Evolutionary conservation across 2,797 vertebrate species (phyloP), one percentile per base, ranked within the genome.

Genomic region (Coreius guichenoti): DNA sequence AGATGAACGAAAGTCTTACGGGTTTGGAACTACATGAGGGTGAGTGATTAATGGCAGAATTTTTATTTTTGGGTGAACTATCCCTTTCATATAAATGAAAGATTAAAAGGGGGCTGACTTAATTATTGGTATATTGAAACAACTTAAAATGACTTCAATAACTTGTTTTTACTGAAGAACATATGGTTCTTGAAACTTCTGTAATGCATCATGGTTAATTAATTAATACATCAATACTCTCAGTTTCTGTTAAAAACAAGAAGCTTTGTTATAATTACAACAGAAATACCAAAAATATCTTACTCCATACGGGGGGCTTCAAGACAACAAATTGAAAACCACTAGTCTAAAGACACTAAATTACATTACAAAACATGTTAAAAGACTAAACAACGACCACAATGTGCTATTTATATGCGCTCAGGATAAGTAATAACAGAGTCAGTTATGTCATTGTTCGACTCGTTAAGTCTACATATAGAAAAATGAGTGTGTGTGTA

Each of bases 211-310:
- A 16, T 26, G 39, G 39, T 47, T 26, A 26, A 70, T 23, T 69
- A 0, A 17, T 72, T 26, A 43, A 47, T 17, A 26, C 47, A 29
- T 29, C 14, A 73, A 26, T 47, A 39, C 1, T 43, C 21, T 39
- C 19, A 69, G 19, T 43, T 13, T 69, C 58, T 39, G 36, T 69
- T 43, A 39, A 75, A 75, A 75, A 51, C 19, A 75, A 75, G 47
- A 47, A 74, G 4, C 26, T 51, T 75, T 74, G 45, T 31, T n/a
- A 29, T n/a, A 58, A n/a, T 45, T n/a, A 45, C 12, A 45, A 6
- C 23, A 70, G 39, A 45, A 26, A 26, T 70, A 43, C 36, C 8
- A 23, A 11, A 23, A 56, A 23, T 58, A 58, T 58, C 56, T 26
- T 26, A 61, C 23, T 58, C 23, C 56, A 5, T 58, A n/a, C n/a